Percentiles rank a stretch among this genome's conserved stretches.
Conservation (phyloP, 2,888 invertebrate genomes). For the Cordilura impudica region DNA sequence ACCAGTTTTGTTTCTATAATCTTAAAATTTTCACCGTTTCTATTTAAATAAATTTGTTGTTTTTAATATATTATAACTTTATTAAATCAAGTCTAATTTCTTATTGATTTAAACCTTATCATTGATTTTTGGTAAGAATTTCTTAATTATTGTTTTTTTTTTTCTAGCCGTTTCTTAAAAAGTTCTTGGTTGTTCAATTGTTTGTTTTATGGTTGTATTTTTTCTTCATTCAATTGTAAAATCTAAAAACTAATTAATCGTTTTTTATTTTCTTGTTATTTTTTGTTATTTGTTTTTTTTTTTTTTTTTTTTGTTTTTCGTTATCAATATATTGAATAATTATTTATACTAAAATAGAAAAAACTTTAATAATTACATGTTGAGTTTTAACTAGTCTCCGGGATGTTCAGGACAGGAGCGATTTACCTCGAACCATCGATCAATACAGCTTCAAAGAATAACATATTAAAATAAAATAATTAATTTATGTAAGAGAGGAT, state of each 20-base stretch:
- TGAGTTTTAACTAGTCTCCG: conserved; percentile 85
- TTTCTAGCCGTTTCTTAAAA: conserved; percentile 48
- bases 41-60: conserved; percentile 40
- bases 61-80: conserved; percentile 34
- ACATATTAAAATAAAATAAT: not conserved
- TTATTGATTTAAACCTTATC: conserved; percentile 53
- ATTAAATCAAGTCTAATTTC: conserved; percentile 41
- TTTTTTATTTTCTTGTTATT: conserved; percentile 55
- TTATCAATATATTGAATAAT: conserved; percentile 54
- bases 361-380: conserved; percentile 66
- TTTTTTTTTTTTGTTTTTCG: conserved; percentile 27
- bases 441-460: conserved; percentile 89
- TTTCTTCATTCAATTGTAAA: conserved; percentile 49
- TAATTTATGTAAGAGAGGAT: not conserved
- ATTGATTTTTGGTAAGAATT: conserved; percentile 59
- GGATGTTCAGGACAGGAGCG: conserved; percentile 99
- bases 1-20: conserved; percentile 25
- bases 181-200: conserved; percentile 32
- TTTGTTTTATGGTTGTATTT: conserved; percentile 23
- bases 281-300: conserved; percentile 1
- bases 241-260: conserved; percentile 58
- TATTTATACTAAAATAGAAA: conserved; percentile 61
- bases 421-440: conserved; percentile 99
- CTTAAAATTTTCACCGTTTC: conserved; percentile 16
- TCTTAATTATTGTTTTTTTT: conserved; percentile 40